Evolutionary conservation across 1,140 invertebrate species (phyloP).

Genomic region (Pollicipes pollicipes): DNA sequence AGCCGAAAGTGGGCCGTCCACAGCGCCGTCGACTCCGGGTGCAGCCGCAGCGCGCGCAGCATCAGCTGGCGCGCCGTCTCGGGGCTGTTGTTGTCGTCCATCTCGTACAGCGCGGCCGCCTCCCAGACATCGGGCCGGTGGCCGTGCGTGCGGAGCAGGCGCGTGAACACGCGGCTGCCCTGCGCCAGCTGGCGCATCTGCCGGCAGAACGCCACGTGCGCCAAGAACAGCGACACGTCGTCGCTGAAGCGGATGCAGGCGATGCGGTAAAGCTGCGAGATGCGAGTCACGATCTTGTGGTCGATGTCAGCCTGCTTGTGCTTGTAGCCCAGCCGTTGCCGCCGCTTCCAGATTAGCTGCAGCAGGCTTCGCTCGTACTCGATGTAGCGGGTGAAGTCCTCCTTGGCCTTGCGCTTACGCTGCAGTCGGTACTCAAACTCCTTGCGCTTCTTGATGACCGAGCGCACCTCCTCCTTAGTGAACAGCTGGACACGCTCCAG

Average conservation of each 20-base stretch:
- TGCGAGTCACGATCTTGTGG: constrained; percentile 39
- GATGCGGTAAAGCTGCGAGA: constrained; percentile 43
- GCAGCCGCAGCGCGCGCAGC: constrained; percentile 44
- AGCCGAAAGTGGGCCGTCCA: neutral
- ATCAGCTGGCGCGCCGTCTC: constrained; percentile 45
- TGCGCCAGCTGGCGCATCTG: constrained; percentile 28
- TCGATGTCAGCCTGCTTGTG: constrained; percentile 47
- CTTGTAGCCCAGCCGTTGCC: constrained; percentile 29
- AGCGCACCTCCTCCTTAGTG: constrained; percentile 45
- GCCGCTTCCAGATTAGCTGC: constrained; percentile 36
- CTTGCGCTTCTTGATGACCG: constrained; percentile 45
- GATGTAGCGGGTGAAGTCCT: constrained; percentile 51
- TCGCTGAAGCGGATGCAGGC: constrained; percentile 40
- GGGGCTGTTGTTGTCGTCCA: constrained; percentile 42
- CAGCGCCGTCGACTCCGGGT: constrained; percentile 34
- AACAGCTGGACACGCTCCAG: constrained; percentile 48
- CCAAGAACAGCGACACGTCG: constrained; percentile 48
- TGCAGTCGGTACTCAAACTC: constrained; percentile 52
- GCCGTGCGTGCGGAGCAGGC: neutral
- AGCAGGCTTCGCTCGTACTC: constrained; percentile 49
- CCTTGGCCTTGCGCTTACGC: constrained; percentile 42
- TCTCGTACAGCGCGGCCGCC: constrained; percentile 50
- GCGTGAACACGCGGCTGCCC: constrained; percentile 1
- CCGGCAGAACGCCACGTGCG: constrained; percentile 50
- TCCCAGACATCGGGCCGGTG: constrained; percentile 45